Evolutionary conservation across 2,797 vertebrate species (phyloP), one percentile per base, ranked within the genome.

Genomic region (Geotrypetes seraphini): DNA sequence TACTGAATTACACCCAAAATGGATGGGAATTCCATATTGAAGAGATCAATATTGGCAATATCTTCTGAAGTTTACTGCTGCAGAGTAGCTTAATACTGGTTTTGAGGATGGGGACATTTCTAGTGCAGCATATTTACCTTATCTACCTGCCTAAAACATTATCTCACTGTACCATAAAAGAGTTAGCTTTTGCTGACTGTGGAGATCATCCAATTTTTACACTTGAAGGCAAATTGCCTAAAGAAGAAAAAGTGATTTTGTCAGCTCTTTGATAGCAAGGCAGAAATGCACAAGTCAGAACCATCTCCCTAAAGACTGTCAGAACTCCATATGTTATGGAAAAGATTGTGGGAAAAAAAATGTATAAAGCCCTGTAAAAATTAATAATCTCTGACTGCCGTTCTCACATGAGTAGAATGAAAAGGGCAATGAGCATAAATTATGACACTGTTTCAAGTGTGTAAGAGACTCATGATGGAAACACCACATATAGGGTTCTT

Each of bases 241-340:
- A 23, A 20, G 50, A 19, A 44, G 39, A 12, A 25, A 42, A 50
- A 46, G 14, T 31, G 19, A 8, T 36, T 35, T 44, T 36, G 28
- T 43, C 38, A 56, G 38, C 32, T 50, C 3, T 52, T 41, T 49
- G 10, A 7, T 36, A 6, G 5, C 19, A n/a, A 12, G 30, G 47
- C 53, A 19, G 4, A 26, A 36, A 41, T 40, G 4, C 4, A 15
- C 16, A 39, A 42, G 6, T 39, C 23, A 45, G 15, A 13, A 5
- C 42, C 7, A 5, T 5, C 1, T 49, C 3, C 28, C 7, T 10
- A 23, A 12, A 31, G 31, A 28, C 33, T 44, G 17, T 12, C 11
- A 17, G 28, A 38, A 3, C 1, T 12, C 21, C 7, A 3, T 43
- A 25, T 33, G 42, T 35, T 12, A 19, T 17, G 4, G 33, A 37